These are phyloP conservation scores for Manacus vitellinus DNA, from an alignment of 2,113 vertebrate genomes.

Conservation along the genomic window DNA sequence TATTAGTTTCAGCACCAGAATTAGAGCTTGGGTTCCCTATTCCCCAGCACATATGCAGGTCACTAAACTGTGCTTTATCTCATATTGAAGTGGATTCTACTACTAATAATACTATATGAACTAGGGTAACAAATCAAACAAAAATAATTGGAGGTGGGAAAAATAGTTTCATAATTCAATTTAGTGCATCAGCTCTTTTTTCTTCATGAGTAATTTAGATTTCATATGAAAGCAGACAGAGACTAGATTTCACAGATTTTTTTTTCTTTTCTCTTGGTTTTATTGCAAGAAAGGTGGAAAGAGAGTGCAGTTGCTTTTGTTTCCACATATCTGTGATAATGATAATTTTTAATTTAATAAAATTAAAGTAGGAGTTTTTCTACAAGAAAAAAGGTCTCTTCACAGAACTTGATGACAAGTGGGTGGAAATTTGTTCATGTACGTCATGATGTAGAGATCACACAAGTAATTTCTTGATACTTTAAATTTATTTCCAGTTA, in stretches of 20 bases:
- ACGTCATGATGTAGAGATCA: background rate
- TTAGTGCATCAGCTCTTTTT: background rate
- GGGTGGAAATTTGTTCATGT: background rate
- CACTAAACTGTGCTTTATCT: background rate
- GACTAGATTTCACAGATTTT: background rate
- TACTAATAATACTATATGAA: background rate
- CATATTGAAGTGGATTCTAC: background rate
- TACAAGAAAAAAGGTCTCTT: background rate
- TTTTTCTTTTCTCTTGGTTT: background rate
- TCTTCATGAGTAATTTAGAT: background rate
- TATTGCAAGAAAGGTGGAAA: background rate
- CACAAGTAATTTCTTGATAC: background rate
- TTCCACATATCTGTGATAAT: conserved; percentile 13
- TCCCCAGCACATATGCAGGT: background rate
- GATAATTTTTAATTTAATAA: conserved; percentile 17
- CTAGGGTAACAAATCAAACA: background rate
- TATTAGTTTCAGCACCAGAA: background rate
- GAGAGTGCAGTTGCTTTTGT: background rate
- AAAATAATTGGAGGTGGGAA: background rate
- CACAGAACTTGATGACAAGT: background rate
- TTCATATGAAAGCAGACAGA: background rate
- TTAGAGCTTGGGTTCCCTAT: background rate
- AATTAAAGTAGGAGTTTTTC: background rate
- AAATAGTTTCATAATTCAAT: background rate
- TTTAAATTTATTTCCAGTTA: background rate